Percentiles rank a stretch among this genome's conserved stretches.
Conservation (phyloP, 2,888 invertebrate species). For the Apoda limacodes region DNA sequence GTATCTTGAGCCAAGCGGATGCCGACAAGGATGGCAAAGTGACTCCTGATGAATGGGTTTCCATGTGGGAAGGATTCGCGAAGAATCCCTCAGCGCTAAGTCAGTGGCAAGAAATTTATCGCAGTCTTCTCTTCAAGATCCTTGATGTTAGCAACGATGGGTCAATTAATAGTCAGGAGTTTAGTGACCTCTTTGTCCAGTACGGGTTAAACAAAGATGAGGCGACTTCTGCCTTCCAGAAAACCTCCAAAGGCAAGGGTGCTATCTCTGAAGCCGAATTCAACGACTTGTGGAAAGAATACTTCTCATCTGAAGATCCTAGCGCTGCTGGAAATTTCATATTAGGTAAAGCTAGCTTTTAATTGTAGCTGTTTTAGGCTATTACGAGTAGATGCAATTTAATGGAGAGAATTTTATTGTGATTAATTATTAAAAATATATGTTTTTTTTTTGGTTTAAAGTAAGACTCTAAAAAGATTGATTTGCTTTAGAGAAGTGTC, state of each 20-base stretch:
- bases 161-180: slow-evolving; percentile 83
- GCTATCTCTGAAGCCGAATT: slow-evolving; percentile 82
- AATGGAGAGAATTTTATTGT: no score
- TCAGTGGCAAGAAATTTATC: slow-evolving; percentile 87
- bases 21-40: slow-evolving; percentile 87
- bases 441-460: no score
- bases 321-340: slow-evolving; percentile 87
- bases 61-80: slow-evolving; percentile 86
- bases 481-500: no score
- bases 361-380: no score
- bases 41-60: slow-evolving; percentile 87
- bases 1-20: slow-evolving; percentile 83
- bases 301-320: slow-evolving; percentile 83
- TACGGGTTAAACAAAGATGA: slow-evolving; percentile 82
- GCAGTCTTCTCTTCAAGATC: slow-evolving; percentile 88
- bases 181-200: slow-evolving; percentile 82
- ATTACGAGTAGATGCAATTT: no score
- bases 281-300: slow-evolving; percentile 85
- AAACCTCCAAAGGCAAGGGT: slow-evolving; percentile 80
- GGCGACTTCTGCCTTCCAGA: slow-evolving; percentile 81
- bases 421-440: no score
- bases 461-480: no score
- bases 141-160: slow-evolving; percentile 87
- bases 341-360: slow-evolving; percentile 83
- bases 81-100: slow-evolving; percentile 78